phyloP scores from a whole-genome alignment of 2,888 invertebrate genomes.

The Liopterus haemorrhoidalis region DNA sequence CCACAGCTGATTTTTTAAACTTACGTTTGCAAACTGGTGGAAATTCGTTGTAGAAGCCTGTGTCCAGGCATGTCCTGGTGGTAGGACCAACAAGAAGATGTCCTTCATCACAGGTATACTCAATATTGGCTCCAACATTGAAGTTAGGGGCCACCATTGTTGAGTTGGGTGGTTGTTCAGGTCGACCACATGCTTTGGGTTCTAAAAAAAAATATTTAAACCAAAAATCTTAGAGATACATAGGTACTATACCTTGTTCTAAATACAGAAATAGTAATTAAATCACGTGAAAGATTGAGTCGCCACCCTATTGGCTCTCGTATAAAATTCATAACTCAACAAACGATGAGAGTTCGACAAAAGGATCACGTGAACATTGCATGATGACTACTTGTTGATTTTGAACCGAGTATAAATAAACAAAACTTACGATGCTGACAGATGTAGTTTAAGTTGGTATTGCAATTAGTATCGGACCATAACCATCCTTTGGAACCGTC shows the following conservation, averaged over 20 bases:
- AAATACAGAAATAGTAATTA: no score
- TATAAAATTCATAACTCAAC: no score
- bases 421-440: constrained; percentile 83
- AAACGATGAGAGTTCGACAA: no score
- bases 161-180: constrained; percentile 89
- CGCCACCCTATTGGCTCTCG: no score
- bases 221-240: neutral
- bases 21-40: constrained; percentile 90
- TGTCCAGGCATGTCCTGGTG: constrained; percentile 76
- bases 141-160: constrained; percentile 73
- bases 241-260: no score
- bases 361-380: no score
- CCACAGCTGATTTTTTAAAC: constrained; percentile 37
- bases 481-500: constrained; percentile 92
- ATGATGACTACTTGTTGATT: no score
- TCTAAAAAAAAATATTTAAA: constrained; percentile 49
- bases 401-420: no score
- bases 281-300: no score
- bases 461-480: constrained; percentile 89
- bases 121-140: constrained; percentile 75
- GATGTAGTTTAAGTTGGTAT: constrained; percentile 77
- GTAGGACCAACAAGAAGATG: constrained; percentile 82
- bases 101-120: constrained; percentile 80
- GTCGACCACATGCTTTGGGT: constrained; percentile 84
- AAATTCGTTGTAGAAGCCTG: constrained; percentile 90